Evolutionary conservation across 1,140 invertebrate genomes (phyloP).

Genomic region (Tetramorium simillimum): DNA sequence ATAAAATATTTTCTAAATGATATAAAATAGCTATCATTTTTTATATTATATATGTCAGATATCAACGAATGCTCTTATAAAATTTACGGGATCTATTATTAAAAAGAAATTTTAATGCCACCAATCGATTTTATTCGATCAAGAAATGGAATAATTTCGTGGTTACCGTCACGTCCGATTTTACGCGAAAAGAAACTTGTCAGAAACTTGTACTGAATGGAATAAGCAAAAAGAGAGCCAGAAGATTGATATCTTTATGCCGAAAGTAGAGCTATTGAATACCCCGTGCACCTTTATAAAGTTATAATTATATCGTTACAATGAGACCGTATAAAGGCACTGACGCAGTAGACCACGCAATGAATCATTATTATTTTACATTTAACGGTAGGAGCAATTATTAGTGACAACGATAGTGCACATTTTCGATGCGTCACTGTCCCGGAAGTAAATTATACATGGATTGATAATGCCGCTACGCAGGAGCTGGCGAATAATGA

Average conservation of each 20-base stretch:
- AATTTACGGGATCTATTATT: background rate
- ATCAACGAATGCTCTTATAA: background rate
- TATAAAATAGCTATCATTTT: background rate
- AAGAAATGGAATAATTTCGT: background rate
- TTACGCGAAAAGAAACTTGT: background rate
- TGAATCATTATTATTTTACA: background rate
- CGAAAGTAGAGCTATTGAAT: background rate
- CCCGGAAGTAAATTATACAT: slow-evolving; percentile 48
- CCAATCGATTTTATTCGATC: background rate
- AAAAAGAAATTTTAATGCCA: background rate
- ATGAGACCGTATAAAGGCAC: background rate
- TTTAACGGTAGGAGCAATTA: slow-evolving; percentile 15
- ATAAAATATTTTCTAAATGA: background rate
- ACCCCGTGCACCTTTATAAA: background rate
- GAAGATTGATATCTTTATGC: slow-evolving; percentile 2
- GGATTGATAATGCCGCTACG: background rate
- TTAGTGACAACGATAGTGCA: slow-evolving; percentile 25
- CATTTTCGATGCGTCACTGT: slow-evolving; percentile 40
- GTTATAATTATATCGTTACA: background rate
- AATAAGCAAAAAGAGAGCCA: background rate
- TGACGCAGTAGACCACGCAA: background rate
- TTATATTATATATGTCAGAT: background rate
- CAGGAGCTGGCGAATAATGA: background rate
- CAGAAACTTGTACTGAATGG: background rate
- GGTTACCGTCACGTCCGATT: background rate